Base-by-base conservation (phyloP, 2,113 vertebrate genomes). In the Pitta sordida region DNA sequence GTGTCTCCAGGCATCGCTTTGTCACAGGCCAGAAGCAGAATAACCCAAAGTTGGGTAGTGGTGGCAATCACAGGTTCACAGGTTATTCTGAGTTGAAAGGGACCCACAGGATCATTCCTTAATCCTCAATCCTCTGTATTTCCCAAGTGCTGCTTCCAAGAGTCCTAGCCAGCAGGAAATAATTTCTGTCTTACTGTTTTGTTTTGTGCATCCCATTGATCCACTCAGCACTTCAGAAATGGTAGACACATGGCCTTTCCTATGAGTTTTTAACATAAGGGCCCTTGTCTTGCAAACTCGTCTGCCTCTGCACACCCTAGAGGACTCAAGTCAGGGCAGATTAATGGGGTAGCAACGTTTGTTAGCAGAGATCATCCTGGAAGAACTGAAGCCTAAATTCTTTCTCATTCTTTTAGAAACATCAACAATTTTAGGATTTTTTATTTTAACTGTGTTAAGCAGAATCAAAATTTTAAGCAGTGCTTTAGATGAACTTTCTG, bases 221-320 rank as follows among this genome's bases (percentile, higher is more conserved):
- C 92, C 0, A 0, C 71, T 93, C 83, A 81, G 88, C 80, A 41
- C 79, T 92, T 88, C 90, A 88, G 73, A 83, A 94, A 91, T 70
- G 76, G 85, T 74, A 93, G 83, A 90, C 96, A 88, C 92, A 81
- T 77, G 83, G 86, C 92, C 92, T 88, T 94, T 94, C 52, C 71
- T 59, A 86, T 90, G 86, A 93, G 94, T 96, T 96, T 96, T 96
- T 91, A 91, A 96, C 83, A 11, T 44, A 51, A 83, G 73, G 48
- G 76, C 60, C 83, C 83, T 88, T 91, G 55, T 70, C 83, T 93
- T 83, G 86, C 88, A 88, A 93, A 86, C 76, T 80, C 3, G 5
- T 60, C 88, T 78, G 76, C 83, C 48, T 90, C 48, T 78, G 71
- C 68, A 70, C 46, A 90, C 76, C 83, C 90, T 74, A 39, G 88